phyloP scores from a whole-genome alignment of 64 coral and sea anemone species.

The Acropora yongei region DNA sequence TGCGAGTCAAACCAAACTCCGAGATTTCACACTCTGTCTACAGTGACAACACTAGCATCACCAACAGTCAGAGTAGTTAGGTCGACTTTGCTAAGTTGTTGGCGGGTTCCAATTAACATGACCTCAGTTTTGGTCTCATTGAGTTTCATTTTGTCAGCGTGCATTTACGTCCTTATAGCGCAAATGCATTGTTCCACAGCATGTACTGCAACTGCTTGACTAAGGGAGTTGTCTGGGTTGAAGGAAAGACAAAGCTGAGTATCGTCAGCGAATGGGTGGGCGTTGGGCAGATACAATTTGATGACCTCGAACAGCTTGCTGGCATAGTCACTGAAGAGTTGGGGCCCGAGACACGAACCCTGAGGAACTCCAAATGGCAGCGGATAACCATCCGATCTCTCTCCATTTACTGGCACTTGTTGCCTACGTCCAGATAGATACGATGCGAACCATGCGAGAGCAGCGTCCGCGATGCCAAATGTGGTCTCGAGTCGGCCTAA shows the following conservation, averaged over 20 bases:
- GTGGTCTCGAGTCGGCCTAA: no score
- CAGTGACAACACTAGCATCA: slow-evolving; percentile 39
- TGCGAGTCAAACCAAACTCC: no score
- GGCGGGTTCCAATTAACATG: slow-evolving; percentile 34
- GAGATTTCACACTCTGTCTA: slow-evolving; percentile 34
- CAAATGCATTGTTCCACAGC: slow-evolving; percentile 17
- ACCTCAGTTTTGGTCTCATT: slow-evolving; percentile 34
- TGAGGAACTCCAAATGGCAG: neutral
- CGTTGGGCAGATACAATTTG: neutral
- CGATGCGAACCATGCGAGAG: neutral
- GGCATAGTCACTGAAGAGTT: slow-evolving; percentile 44
- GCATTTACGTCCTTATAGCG: neutral
- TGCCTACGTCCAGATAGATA: neutral
- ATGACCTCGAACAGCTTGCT: slow-evolving; percentile 37
- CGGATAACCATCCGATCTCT: neutral
- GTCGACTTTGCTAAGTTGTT: slow-evolving; percentile 36
- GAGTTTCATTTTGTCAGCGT: slow-evolving; percentile 9
- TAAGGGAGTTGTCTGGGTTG: slow-evolving; percentile 29
- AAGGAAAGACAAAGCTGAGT: neutral
- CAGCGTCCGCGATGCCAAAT: slow-evolving; percentile 3
- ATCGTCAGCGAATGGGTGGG: no score
- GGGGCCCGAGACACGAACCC: slow-evolving; percentile 26
- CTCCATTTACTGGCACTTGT: no score
- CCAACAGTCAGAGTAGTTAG: slow-evolving; percentile 32
- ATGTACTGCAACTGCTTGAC: slow-evolving; percentile 42